A percentile compares a stretch with the other conserved stretches of the same genome.
These are phyloP conservation scores for Helicoverpa armigera DNA, from an alignment of 1,140 invertebrate genomes.

Conservation along the genomic window DNA sequence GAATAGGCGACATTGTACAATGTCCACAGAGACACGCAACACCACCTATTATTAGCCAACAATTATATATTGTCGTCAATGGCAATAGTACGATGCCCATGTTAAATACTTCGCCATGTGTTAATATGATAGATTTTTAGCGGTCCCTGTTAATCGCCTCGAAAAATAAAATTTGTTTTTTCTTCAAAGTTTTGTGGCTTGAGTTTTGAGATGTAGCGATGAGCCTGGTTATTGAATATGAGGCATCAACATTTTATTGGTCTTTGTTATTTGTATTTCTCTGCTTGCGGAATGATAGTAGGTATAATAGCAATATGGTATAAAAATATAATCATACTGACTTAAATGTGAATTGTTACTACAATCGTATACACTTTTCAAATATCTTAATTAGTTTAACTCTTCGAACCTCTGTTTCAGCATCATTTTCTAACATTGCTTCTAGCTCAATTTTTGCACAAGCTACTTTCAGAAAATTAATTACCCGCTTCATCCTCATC, in stretches of 20 bases:
- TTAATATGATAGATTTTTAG: constrained; percentile 60
- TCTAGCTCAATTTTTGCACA: no score
- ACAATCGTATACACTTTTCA: no score
- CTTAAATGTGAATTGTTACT: no score
- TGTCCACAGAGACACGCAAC: constrained; percentile 34
- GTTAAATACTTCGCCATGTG: constrained; percentile 48
- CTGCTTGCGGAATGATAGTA: no score
- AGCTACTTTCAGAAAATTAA: background rate
- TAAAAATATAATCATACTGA: no score
- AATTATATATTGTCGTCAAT: constrained; percentile 60
- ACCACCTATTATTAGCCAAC: constrained; percentile 51
- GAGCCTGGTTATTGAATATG: background rate
- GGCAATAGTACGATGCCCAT: constrained; percentile 43
- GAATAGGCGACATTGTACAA: constrained; percentile 17
- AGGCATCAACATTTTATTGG: background rate
- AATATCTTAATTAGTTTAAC: no score
- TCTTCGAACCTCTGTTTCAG: no score
- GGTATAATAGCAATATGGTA: no score
- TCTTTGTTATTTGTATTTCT: no score
- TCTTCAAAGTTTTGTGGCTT: constrained; percentile 17
- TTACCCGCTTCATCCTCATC: constrained; percentile 23
- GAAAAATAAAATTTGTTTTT: constrained; percentile 57
- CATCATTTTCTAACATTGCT: no score
- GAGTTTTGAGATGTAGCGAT: constrained; percentile 43
- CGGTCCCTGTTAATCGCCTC: constrained; percentile 68